phyloP scores from a whole-genome alignment of 2,888 invertebrate species.

The Ephialtes manifestator region DNA sequence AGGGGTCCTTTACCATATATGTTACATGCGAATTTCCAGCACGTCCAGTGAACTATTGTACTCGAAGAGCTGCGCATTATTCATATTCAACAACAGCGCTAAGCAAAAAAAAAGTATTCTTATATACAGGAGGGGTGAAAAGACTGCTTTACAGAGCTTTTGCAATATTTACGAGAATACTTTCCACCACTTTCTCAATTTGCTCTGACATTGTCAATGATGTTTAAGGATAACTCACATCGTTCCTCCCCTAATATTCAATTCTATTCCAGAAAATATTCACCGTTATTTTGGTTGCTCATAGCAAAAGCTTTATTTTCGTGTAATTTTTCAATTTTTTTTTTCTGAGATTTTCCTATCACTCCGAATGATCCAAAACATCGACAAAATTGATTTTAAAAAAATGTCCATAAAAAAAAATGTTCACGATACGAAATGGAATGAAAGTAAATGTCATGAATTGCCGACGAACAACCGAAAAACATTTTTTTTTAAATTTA shows the following conservation, averaged over 20 bases:
- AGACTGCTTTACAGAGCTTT: slow-evolving; percentile 51
- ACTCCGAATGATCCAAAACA: too few relatives aligned
- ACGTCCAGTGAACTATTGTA: slow-evolving; percentile 59
- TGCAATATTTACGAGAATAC: slow-evolving; percentile 33
- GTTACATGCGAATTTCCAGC: slow-evolving; percentile 14
- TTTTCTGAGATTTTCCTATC: too few relatives aligned
- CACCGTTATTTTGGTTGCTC: background rate
- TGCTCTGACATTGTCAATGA: background rate
- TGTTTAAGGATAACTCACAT: slow-evolving; percentile 5
- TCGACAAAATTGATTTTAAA: too few relatives aligned
- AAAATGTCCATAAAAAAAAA: too few relatives aligned
- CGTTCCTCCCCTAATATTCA: background rate
- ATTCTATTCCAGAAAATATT: background rate
- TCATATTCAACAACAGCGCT: slow-evolving; percentile 69
- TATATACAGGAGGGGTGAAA: slow-evolving; percentile 41
- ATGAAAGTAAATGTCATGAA: too few relatives aligned
- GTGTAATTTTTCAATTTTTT: too few relatives aligned
- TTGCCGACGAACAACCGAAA: too few relatives aligned
- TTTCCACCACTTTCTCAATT: too few relatives aligned
- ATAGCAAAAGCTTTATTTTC: too few relatives aligned
- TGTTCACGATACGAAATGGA: too few relatives aligned
- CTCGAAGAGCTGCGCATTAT: slow-evolving; percentile 65
- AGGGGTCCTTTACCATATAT: background rate
- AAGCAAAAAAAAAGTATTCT: slow-evolving; percentile 69
- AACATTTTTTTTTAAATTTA: too few relatives aligned